Base-by-base conservation (phyloP, 2,113 vertebrate species). In the Tenrec ecaudatus region DNA sequence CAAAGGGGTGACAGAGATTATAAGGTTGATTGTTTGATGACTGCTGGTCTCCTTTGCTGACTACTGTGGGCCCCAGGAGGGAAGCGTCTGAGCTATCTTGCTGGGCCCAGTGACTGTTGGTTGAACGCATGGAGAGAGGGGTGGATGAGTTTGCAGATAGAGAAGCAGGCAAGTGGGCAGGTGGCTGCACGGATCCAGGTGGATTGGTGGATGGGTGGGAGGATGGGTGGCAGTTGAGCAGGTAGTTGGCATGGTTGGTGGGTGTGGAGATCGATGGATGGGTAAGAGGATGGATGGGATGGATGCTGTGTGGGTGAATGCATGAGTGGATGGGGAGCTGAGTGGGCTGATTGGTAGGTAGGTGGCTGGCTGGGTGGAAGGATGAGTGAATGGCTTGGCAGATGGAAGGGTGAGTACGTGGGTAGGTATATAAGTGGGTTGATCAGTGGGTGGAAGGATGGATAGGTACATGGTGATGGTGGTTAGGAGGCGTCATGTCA, bases 1-100 rank as follows among this genome's bases (percentile, higher is more conserved):
- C 47, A 53, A 53, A 53, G 47, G 47, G 47, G 47, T 53, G 47
- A 53, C 9, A 53, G 47, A 14, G 6, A 53, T 57, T 86, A 78
- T 16, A 31, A 14, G 0, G 11, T 2, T 82, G 80, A n/a, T 89
- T 12, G 22, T 75, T 60, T 79, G 38, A 23, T n/a, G 20, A 53
- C 6, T 43, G 9, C 1, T n/a, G 25, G 27, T 6, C 47, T 53
- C 12, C 14, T 27, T 20, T 22, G 23, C 16, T 17, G 11, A 29
- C 3, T 68, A 12, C 1, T 43, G 31, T 40, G 57, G 43, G 16
- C 47, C 23, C 57, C 6, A 0, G 16, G 66, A 43, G 14, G 38
- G 82, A 2, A 23, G 47, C 31, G 19, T 14, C 38, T 23, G 15
- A 60, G 8, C 7, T 78, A 1, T 36, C 40, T 38, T 7, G 71